These are phyloP conservation scores for Platysternon megacephalum DNA, from an alignment of 2,113 vertebrate species.

Conservation along the genomic window DNA sequence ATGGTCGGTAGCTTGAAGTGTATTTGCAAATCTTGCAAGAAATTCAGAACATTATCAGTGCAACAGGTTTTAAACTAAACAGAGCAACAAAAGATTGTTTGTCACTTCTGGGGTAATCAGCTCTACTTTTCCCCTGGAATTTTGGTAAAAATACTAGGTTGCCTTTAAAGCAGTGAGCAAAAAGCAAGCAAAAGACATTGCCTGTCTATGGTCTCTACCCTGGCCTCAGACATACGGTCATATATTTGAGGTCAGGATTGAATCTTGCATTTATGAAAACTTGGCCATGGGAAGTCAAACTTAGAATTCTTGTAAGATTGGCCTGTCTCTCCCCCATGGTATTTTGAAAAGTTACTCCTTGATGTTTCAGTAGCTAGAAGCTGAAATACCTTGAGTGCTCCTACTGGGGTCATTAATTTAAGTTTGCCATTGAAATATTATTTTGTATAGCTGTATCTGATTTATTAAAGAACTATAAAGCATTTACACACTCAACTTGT, in stretches of 20 bases:
- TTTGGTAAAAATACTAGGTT: neutral
- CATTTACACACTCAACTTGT: constrained; percentile 75
- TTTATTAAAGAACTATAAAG: constrained; percentile 56
- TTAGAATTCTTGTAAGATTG: constrained; percentile 8
- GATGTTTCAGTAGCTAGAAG: neutral
- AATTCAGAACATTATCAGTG: neutral
- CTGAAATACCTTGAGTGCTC: neutral
- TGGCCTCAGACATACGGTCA: constrained; percentile 38
- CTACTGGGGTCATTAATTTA: constrained; percentile 20
- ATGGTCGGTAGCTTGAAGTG: neutral
- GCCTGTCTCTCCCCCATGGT: neutral
- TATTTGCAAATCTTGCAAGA: neutral
- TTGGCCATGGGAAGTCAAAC: neutral
- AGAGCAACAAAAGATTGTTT: neutral
- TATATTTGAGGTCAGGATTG: neutral
- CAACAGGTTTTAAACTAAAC: neutral
- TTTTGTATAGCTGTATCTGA: constrained; percentile 24
- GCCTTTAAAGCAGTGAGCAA: constrained; percentile 2
- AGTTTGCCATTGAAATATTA: neutral
- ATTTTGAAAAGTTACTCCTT: constrained; percentile 9
- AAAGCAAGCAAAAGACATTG: neutral
- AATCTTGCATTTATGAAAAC: constrained; percentile 18
- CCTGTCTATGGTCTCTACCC: neutral
- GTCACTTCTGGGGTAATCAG: constrained; percentile 18
- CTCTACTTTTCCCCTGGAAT: neutral